Percentiles rank a stretch among this genome's conserved stretches.
Evolutionary conservation across 1,140 invertebrate genomes (phyloP).

Genomic region (Hylaeus volcanicus): DNA sequence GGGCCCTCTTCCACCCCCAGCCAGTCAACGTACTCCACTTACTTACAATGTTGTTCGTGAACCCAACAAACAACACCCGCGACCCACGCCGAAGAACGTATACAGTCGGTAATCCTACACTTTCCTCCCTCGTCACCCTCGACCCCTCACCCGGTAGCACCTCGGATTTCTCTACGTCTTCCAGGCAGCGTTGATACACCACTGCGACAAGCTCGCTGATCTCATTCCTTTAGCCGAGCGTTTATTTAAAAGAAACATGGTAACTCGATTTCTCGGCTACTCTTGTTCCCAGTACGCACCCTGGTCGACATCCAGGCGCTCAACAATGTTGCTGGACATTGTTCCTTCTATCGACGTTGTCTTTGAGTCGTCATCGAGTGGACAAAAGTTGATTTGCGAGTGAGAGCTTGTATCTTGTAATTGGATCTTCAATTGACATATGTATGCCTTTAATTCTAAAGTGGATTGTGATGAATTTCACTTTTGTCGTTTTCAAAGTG

Average conservation of each 20-base stretch:
- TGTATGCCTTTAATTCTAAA: no score
- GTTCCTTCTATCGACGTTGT: no score
- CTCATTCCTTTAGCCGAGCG: constrained; percentile 29
- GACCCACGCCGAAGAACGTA: constrained; percentile 30
- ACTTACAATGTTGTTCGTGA: constrained; percentile 63
- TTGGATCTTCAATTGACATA: no score
- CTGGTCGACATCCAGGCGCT: no score
- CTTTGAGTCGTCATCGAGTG: no score
- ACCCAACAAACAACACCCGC: constrained; percentile 56
- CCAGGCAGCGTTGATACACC: constrained; percentile 40
- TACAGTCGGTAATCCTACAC: constrained; percentile 56
- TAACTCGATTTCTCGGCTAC: constrained; percentile 16
- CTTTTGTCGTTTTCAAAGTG: no score
- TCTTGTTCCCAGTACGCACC: no score
- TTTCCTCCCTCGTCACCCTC: constrained; percentile 9
- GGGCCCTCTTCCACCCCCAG: constrained; percentile 5
- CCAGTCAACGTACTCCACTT: constrained; percentile 47
- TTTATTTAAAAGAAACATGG: constrained; percentile 42
- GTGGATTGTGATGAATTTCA: no score
- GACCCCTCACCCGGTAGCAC: constrained; percentile 24
- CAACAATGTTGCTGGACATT: no score
- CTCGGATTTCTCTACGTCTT: constrained; percentile 61
- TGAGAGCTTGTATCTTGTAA: no score
- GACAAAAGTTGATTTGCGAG: no score
- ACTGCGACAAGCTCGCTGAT: constrained; percentile 55